Evolutionary conservation across 2,113 vertebrate species (phyloP), one percentile per base, ranked within the genome.

Genomic region (Diadophis punctatus): DNA sequence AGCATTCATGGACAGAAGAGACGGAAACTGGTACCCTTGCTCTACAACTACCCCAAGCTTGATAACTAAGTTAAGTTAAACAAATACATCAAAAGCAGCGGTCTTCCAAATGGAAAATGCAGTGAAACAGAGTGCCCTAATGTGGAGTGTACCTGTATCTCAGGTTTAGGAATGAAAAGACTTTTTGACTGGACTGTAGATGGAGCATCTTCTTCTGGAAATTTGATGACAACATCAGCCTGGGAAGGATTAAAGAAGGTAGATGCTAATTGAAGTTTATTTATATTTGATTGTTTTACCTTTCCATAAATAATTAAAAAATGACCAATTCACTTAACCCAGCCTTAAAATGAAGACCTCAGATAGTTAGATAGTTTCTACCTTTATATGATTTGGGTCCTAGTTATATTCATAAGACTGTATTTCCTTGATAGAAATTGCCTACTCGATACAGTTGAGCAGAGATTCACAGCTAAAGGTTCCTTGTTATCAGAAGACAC

Each of bases 221-320:
- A 99, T 95, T 98, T 99, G 95, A 99, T 98, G 25, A 99, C 95
- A 58, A 99, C 98, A 92, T 99, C 99, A 90, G 99, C 99, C 99
- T 99, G 94, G 92, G 94, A 97, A 58, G 27, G 34, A 88, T 43
- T 58, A 30, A 49, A 30, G 49, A 27, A 90, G 34, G 16, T 94
- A 60, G 23, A 25, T 16, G 8, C 23, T 58, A 58, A 16, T 3
- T 16, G 63, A 16, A 43, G 46, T 6, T 89, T 48, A 27, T 55
- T 74, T 88, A 88, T 11, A 30, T 20, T 51, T 58, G n/a, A 16
- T 20, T 84, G 34, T 34, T 39, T 80, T 80, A 43, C 34, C 34
- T 80, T 43, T 39, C 74, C 68, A 80, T 80, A 80, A 20, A 80
- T 80, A 43, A 22, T 80, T 74, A 20, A 80, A 80, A 68, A 39